A percentile compares a stretch with the other conserved stretches of the same genome.
Conservation (phyloP, 64 coral and sea anemone species). For the Pocillopora damicornis region DNA sequence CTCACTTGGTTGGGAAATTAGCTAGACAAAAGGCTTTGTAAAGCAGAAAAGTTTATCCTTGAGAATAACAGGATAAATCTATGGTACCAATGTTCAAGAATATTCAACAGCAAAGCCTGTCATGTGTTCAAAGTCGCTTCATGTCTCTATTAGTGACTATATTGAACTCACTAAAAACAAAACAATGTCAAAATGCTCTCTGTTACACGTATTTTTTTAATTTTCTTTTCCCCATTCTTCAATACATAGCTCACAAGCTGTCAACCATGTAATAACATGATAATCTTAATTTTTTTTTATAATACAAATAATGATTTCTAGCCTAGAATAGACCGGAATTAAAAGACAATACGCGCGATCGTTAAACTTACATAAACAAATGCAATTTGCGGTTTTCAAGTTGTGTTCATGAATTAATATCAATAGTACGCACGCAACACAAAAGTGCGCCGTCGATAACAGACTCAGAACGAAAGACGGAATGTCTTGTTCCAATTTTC, state of each 20-base stretch:
- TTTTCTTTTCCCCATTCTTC: conserved; percentile 15
- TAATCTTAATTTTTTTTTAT: background rate
- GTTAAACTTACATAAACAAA: conserved; percentile 54
- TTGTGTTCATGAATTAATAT: conserved; percentile 31
- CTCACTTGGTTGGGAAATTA: too few relatives aligned
- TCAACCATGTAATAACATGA: conserved; percentile 7
- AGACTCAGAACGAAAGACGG: background rate
- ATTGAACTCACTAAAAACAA: conserved; percentile 41
- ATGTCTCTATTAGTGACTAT: conserved; percentile 22
- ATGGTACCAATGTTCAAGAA: background rate
- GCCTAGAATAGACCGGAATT: conserved; percentile 11
- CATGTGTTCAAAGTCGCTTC: background rate
- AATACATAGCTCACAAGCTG: conserved; percentile 21
- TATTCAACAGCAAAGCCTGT: background rate
- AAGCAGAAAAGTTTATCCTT: too few relatives aligned
- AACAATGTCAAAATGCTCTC: conserved; percentile 4
- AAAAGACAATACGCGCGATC: conserved; percentile 35
- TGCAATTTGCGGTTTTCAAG: conserved; percentile 43
- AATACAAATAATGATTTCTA: conserved; percentile 30
- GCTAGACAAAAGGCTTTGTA: too few relatives aligned
- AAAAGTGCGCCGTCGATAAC: conserved; percentile 19
- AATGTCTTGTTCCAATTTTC: background rate
- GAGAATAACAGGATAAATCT: background rate
- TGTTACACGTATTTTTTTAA: background rate
- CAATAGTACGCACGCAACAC: conserved; percentile 25